phyloP scores from a whole-genome alignment of 2,797 vertebrate genomes.

The Premnoplex brunnescens region DNA sequence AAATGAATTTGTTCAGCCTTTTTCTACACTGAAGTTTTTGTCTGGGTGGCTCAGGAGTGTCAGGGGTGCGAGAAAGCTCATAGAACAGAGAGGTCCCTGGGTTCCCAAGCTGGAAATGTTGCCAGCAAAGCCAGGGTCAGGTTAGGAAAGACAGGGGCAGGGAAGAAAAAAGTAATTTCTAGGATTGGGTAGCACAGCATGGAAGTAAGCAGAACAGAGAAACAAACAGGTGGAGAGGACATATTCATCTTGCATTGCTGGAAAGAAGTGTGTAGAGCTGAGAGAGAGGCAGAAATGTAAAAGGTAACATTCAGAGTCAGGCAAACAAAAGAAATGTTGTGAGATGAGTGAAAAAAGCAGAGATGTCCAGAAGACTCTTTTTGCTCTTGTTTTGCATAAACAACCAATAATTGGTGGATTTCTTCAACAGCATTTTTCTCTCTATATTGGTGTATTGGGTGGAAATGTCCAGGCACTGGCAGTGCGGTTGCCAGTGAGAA shows the following conservation, averaged over 20 bases:
- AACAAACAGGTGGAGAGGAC: background rate
- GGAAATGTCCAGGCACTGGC: background rate
- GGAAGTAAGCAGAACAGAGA: background rate
- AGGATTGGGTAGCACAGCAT: background rate
- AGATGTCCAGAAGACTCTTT: background rate
- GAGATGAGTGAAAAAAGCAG: background rate
- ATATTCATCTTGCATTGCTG: background rate
- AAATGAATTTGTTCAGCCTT: background rate
- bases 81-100: fast-evolving
- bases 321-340: background rate
- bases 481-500: background rate
- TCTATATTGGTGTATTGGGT: fast-evolving
- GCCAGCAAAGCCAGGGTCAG: background rate
- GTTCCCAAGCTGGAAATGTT: fast-evolving
- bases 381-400: background rate
- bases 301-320: background rate
- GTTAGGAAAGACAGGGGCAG: background rate
- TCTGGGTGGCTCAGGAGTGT: background rate
- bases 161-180: background rate
- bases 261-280: background rate
- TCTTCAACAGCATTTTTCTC: background rate
- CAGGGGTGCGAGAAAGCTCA: background rate
- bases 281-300: background rate
- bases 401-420: background rate
- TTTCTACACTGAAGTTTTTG: background rate